phyloP scores from a whole-genome alignment of 2,113 vertebrate species.

The Callipepla squamata region DNA sequence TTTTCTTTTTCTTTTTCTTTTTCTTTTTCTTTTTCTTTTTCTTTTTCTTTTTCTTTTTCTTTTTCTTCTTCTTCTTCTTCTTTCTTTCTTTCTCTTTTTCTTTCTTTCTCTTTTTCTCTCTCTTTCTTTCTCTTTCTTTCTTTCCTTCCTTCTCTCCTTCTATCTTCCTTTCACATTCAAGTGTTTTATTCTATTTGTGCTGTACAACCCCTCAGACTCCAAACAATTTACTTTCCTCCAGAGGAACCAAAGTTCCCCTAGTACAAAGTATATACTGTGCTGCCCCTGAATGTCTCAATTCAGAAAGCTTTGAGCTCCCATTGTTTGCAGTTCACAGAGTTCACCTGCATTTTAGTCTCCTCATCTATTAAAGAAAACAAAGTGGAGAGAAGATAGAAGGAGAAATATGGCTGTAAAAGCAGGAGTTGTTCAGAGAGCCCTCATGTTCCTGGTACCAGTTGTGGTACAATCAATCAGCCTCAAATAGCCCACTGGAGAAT shows the following conservation, averaged over 20 bases:
- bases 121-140: too few species aligned
- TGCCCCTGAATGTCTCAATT: constrained; percentile 4
- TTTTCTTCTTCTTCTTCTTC: background rate
- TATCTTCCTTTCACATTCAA: background rate
- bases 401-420: constrained; percentile 6
- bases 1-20: too few species aligned
- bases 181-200: background rate
- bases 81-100: too few species aligned
- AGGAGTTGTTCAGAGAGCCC: background rate
- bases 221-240: background rate
- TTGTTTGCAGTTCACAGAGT: constrained; percentile 67
- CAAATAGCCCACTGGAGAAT: constrained; percentile 41
- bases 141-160: background rate
- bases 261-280: background rate
- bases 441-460: constrained; percentile 3
- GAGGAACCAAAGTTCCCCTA: background rate
- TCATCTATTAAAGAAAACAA: constrained; percentile 66
- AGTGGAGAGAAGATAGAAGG: background rate
- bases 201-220: background rate
- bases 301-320: constrained; percentile 45
- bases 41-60: too few species aligned
- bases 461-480: constrained; percentile 56
- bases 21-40: too few species aligned
- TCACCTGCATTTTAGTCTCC: constrained; percentile 61
- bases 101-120: too few species aligned